Evolutionary conservation across 2,797 vertebrate species (phyloP), one percentile per base, ranked within the genome.

Genomic region (Cephalopachus bancanus): DNA sequence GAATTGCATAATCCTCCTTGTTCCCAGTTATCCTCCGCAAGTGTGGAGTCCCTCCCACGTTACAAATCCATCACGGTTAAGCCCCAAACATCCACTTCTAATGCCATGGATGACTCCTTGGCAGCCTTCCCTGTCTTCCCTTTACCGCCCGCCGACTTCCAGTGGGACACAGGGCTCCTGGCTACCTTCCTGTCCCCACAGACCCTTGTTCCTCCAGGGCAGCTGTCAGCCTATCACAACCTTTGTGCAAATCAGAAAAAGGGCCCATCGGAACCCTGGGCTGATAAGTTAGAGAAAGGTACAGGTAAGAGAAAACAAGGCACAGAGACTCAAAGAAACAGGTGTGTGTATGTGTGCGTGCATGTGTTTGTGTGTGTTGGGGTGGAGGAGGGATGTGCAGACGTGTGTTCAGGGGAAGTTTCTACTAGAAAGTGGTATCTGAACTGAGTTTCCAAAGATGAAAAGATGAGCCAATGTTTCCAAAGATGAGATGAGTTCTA

Each of bases 21-120:
- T 85, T 94, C 90, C 94, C 62, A 59, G 0, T 78, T 60, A 71
- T 37, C 76, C 80, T 78, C 59, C 20, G 14, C 10, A 7, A 55
- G 26, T 71, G 64, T 30, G 16, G 57, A 83, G 84, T 64, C 60
- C 89, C 94, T 96, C 89, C 93, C 59, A 57, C 14, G 3, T 26
- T 44, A 33, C 89, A 89, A 62, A 69, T 49, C 26, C 83, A 88
- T 75, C 81, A 74, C 60, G 8, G 81, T 37, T 30, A 83, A 91
- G 96, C 93, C 57, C 55, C 75, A 83, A 94, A 83, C 83, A 44
- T n/a, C 74, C 72, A n/a, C 89, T 22, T 1, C 44, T 30, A 22
- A 71, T 53, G 17, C 17, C 80, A 33, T 51, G 17, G 83, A 64
- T 24, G 12, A 17, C 49, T 75, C 71, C 55, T 72, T 62, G 96